Conservation (phyloP, 2,797 vertebrate species). For the Anguilla obscura region DNA sequence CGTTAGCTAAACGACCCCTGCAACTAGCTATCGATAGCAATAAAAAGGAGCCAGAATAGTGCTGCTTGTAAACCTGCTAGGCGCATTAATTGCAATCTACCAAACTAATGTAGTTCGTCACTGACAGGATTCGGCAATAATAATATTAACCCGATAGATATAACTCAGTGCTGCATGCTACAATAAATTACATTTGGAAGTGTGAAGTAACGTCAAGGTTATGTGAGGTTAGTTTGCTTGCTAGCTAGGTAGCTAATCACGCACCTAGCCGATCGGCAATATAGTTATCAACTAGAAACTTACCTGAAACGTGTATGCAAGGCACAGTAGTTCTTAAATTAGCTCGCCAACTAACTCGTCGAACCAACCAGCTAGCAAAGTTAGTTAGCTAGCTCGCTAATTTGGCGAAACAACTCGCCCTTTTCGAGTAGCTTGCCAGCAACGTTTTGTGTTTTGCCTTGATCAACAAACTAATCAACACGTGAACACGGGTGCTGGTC, state of each 20-base stretch:
- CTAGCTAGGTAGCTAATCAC: not conserved
- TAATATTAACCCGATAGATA: not conserved
- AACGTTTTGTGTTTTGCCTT: not conserved
- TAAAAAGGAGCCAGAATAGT: too few relatives aligned
- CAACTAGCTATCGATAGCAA: not conserved
- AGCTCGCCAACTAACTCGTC: not conserved
- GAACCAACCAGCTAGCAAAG: not conserved
- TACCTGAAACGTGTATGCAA: not conserved
- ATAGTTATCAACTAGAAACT: not conserved
- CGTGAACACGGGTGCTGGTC: not conserved
- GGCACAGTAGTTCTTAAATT: not conserved
- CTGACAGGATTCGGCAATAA: not conserved
- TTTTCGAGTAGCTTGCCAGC: not conserved
- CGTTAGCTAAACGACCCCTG: not conserved
- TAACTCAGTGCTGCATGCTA: not conserved
- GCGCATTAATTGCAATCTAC: too few relatives aligned
- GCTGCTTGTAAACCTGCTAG: too few relatives aligned
- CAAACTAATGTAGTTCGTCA: not conserved
- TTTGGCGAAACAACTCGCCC: not conserved
- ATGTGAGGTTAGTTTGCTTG: not conserved
- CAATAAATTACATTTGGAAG: not conserved
- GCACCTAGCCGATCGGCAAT: not conserved
- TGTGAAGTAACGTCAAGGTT: not conserved
- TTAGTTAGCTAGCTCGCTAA: not conserved
- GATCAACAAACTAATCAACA: not conserved